Evolutionary conservation across 2,797 vertebrate species (phyloP).

Genomic region (Taeniopygia guttata): DNA sequence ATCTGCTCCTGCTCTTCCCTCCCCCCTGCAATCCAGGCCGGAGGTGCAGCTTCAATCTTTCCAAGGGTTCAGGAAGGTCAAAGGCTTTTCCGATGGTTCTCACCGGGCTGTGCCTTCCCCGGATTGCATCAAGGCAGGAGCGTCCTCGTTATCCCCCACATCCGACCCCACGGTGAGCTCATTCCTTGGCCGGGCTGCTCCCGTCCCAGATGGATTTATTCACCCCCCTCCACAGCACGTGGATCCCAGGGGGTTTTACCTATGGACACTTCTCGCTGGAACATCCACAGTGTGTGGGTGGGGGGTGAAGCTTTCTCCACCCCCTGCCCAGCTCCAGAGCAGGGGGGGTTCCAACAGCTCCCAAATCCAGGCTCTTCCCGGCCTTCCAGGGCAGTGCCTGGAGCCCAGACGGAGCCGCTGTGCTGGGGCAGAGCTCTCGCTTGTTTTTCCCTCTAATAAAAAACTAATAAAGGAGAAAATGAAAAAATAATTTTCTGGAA

Average conservation of each 20-base stretch:
- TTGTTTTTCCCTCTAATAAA: constrained; percentile 58
- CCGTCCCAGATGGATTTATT: neutral
- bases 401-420: neutral
- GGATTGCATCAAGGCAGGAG: neutral
- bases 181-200: neutral
- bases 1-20: neutral
- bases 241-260: fast-evolving
- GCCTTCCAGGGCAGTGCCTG: neutral
- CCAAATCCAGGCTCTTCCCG: neutral
- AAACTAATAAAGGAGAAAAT: constrained; percentile 68
- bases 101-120: neutral
- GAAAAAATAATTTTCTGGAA: constrained; percentile 64
- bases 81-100: neutral
- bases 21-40: neutral
- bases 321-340: neutral
- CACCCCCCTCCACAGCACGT: neutral
- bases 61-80: neutral
- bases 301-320: fast-evolving
- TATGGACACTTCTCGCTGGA: fast-evolving
- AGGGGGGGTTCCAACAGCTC: neutral
- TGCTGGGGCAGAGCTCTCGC: neutral
- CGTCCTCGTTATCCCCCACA: fast-evolving
- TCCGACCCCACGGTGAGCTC: neutral
- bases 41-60: neutral
- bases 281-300: neutral